phyloP scores from a whole-genome alignment of 2,888 invertebrate species.

The Tetropium fuscum region DNA sequence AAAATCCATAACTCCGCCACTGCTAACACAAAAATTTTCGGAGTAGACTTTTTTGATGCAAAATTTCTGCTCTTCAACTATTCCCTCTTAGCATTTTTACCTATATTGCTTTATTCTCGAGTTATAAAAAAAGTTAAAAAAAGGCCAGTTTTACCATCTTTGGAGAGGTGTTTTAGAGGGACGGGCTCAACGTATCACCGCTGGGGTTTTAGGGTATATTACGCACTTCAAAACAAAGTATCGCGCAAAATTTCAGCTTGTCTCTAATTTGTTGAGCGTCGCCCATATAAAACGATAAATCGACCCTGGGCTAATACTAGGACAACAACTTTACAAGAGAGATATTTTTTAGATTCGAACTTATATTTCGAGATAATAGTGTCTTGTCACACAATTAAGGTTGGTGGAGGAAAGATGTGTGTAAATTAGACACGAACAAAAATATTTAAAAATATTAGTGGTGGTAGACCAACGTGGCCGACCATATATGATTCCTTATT shows the following conservation, averaged over 20 bases:
- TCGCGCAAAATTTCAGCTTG: constrained; percentile 9
- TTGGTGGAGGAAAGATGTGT: too few relatives aligned
- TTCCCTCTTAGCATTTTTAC: constrained; percentile 1
- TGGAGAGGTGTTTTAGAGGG: background rate
- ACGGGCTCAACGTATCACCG: background rate
- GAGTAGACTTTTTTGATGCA: background rate
- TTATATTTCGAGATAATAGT: too few relatives aligned
- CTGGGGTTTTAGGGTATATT: background rate
- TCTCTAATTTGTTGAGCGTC: too few relatives aligned
- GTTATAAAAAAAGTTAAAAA: background rate
- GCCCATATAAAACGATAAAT: too few relatives aligned
- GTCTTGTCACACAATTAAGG: too few relatives aligned
- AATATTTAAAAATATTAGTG: too few relatives aligned
- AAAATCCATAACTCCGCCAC: background rate
- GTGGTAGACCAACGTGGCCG: too few relatives aligned
- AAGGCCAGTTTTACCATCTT: background rate
- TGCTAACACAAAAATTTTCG: constrained; percentile 1
- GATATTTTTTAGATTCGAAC: too few relatives aligned
- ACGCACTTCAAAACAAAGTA: background rate
- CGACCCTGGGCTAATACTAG: too few relatives aligned
- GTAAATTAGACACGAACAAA: too few relatives aligned
- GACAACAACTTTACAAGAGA: too few relatives aligned
- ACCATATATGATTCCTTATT: too few relatives aligned
- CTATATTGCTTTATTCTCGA: background rate
- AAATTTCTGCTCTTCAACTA: constrained; percentile 1